These are phyloP conservation scores for Pantala flavescens DNA, from an alignment of 1,140 invertebrate genomes.

Conservation along the genomic window DNA sequence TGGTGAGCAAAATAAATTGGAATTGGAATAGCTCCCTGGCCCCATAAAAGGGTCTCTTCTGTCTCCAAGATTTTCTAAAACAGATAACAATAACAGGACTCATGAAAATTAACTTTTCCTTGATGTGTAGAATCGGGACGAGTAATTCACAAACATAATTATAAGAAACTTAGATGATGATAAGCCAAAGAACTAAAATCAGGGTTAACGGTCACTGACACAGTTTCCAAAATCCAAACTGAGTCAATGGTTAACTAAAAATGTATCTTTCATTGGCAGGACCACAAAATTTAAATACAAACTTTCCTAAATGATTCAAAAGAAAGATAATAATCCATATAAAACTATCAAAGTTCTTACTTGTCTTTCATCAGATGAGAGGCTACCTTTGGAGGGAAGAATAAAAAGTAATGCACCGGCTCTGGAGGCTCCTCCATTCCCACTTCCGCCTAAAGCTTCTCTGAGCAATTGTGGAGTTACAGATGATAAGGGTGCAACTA, in stretches of 20 bases:
- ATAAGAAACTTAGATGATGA: no score
- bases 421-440: conserved; percentile 38
- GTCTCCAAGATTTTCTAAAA: conserved; percentile 61
- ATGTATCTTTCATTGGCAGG: no score
- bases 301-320: no score
- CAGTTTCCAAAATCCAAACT: no score
- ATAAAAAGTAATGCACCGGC: conserved; percentile 77
- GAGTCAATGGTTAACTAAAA: no score
- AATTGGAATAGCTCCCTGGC: conserved; percentile 60
- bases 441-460: neutral
- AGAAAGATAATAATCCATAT: conserved; percentile 14
- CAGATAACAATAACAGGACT: conserved; percentile 24
- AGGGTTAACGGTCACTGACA: no score
- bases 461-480: neutral
- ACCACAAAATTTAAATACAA: no score
- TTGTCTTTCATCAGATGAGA: conserved; percentile 59
- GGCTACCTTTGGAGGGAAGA: conserved; percentile 58
- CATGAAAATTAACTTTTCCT: conserved; percentile 22
- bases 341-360: conserved; percentile 35
- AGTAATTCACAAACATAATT: no score
- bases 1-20: conserved; percentile 84
- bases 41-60: conserved; percentile 48
- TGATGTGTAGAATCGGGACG: conserved; percentile 20
- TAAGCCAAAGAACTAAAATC: no score
- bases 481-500: conserved; percentile 45